Evolutionary conservation across 1,140 invertebrate species (phyloP), one percentile per base, ranked within the genome.

Genomic region (Neoseiulus cucumeris): DNA sequence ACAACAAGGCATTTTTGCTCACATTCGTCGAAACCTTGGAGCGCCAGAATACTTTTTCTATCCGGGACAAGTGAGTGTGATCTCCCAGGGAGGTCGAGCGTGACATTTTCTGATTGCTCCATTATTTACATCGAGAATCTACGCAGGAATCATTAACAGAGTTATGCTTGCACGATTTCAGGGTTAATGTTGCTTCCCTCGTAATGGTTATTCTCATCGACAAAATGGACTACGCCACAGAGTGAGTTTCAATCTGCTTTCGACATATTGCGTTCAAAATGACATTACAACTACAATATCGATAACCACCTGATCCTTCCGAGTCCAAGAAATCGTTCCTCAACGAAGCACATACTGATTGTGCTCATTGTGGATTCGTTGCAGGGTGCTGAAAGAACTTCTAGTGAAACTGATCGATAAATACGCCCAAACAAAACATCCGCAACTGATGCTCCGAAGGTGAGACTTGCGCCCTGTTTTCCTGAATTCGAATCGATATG

Each of bases 201-300:
- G 76, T 96, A 25, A 92, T 91, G 85, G 83, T 93, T 9, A 87
- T 92, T 42, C 76, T 95, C 6, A 89, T 93, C 87, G 84, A 86
- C 2, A 92, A 93, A 79, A 94, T 95, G 91, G 90, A 93, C 73
- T 96, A 94, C 78, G 88, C 89, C 0, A 93, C 91, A 0, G 89
- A 94, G 75, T 72, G 76, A 64, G 73, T 76, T 65, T 64, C 33
- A n/a, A n/a, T n/a, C 33, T 39, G 9, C 33, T 4, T 39, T 39
- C 33, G 4, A 4, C 33, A 39, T 39, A 9, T 39, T 39, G n/a
- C n/a, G n/a, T n/a, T n/a, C n/a, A n/a, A n/a, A n/a, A n/a, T n/a
- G n/a, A n/a, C n/a, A n/a, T n/a, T n/a, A n/a, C n/a, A n/a, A n/a
- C n/a, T n/a, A n/a, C n/a, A n/a, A n/a, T n/a, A n/a, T n/a, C n/a